These are phyloP conservation scores for Conops quadrifasciatus DNA, from an alignment of 2,888 invertebrate genomes.

Conservation along the genomic window DNA sequence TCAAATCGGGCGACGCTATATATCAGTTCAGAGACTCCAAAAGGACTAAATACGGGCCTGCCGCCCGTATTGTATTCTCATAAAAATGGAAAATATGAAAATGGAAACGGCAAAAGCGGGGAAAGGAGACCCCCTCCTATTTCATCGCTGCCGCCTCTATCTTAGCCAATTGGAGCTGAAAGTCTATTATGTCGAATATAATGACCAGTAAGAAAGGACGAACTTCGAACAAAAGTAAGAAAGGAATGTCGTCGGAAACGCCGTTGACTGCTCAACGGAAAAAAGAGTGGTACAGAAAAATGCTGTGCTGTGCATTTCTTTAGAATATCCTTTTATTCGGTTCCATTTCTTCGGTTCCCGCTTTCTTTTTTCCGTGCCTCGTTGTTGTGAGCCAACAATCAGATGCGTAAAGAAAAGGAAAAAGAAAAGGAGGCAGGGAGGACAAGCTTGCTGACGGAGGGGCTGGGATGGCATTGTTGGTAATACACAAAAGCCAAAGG, in stretches of 20 bases:
- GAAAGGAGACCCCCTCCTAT: no score
- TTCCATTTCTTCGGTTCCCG: neutral
- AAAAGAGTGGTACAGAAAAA: conserved; percentile 17
- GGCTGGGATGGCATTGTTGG: conserved; percentile 25
- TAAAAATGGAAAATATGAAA: no score
- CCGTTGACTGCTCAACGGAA: conserved; percentile 16
- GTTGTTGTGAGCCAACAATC: neutral
- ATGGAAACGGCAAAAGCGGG: no score
- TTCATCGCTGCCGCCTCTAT: neutral
- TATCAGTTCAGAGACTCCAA: no score
- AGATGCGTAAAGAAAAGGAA: neutral
- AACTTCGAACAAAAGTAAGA: conserved; percentile 6
- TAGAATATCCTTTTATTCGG: conserved; percentile 21
- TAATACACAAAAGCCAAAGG: conserved; percentile 35
- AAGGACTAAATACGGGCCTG: no score
- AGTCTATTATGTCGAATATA: conserved; percentile 40
- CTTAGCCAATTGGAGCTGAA: conserved; percentile 27
- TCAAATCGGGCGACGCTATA: no score
- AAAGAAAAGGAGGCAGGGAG: neutral
- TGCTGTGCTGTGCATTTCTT: conserved; percentile 33
- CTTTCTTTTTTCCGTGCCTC: neutral
- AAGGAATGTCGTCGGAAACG: conserved; percentile 9
- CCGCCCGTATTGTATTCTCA: no score
- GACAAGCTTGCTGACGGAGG: neutral
- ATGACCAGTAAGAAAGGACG: conserved; percentile 26